Percentiles rank a stretch among this genome's conserved stretches.
phyloP scores from a whole-genome alignment of 92 coral and sea anemone species.

The Siderastrea radians region DNA sequence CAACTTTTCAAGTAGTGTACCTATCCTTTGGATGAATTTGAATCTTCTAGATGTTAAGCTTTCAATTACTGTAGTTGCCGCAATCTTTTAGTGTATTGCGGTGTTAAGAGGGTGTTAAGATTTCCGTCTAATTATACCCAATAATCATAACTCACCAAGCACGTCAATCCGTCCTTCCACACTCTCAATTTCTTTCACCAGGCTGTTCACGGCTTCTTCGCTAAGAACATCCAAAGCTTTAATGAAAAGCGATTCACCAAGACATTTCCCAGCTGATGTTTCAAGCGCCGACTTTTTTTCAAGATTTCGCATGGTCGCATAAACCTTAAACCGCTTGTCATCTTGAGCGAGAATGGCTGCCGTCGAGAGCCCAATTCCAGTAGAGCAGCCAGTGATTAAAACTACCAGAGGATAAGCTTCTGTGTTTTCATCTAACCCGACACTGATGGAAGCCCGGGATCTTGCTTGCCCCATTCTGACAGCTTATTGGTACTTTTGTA shows the following conservation, averaged over 20 bases:
- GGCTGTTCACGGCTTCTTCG: constrained; percentile 66
- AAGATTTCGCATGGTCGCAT: constrained; percentile 78
- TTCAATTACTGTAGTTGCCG: too few species aligned
- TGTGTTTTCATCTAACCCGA: background rate
- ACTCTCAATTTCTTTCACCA: constrained; percentile 64
- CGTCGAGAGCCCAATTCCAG: constrained; percentile 85
- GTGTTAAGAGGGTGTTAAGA: too few species aligned
- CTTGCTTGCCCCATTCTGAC: background rate
- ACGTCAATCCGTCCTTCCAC: constrained; percentile 77
- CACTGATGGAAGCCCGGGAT: background rate
- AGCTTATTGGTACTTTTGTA: background rate
- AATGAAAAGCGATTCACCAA: constrained; percentile 61
- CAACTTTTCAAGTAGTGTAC: too few species aligned
- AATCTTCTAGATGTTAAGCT: too few species aligned
- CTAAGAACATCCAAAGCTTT: constrained; percentile 78
- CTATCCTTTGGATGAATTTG: too few species aligned
- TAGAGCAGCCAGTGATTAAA: constrained; percentile 85
- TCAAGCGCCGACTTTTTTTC: constrained; percentile 70
- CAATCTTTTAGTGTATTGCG: too few species aligned
- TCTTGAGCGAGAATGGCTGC: constrained; percentile 84
- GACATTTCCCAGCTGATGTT: constrained; percentile 47
- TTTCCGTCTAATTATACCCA: too few species aligned
- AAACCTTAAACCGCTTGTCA: constrained; percentile 84
- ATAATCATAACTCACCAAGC: constrained; percentile 55
- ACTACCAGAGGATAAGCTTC: constrained; percentile 55